Evolutionary conservation across 2,113 vertebrate genomes (phyloP), one percentile per base, ranked within the genome.

Genomic region (Hucho hucho): DNA sequence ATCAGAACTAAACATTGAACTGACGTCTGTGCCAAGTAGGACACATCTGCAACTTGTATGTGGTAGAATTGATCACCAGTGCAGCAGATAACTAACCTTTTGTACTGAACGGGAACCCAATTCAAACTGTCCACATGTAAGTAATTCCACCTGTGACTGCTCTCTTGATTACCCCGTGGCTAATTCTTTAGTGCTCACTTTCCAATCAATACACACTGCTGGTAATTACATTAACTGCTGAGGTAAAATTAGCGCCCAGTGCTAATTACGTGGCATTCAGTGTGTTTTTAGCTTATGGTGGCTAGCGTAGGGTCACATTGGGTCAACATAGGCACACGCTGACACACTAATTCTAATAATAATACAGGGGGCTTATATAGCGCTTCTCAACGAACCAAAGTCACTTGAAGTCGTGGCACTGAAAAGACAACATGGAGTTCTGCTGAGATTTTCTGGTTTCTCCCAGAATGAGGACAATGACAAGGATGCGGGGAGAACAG

Each of bases 141-240:
- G 28, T 61, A 3, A 66, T 66, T 66, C 18, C 26, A 26, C 64
- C 64, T 29, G 64, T 66, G 26, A 32, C 64, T 66, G 64, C 18
- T 26, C 26, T 66, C 26, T 66, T 66, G 25, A 32, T 66, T 66
- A 66, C 28, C 28, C 14, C n/a, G n/a, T n/a, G 6, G 58, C 58
- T 61, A 66, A 66, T 32, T 66, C 28, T 66, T 29, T 66, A 67
- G 26, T 6, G 6, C 29, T 67, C 65, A n/a, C 29, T 67, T 67
- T 67, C 29, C 65, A 67, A 67, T 67, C 65, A 67, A 29, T 67
- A 67, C 28, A 67, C 65, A 67, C 25, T 61, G n/a, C n/a, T 22
- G 58, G 58, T 43, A 67, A 67, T 20, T 67, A 67, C 65, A 20
- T 67, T 29, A 32, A 32, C 28, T 32, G 28, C 28, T n/a, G 29